Base-by-base conservation (phyloP, 2,113 vertebrate genomes). In the Peromyscus californicus region DNA sequence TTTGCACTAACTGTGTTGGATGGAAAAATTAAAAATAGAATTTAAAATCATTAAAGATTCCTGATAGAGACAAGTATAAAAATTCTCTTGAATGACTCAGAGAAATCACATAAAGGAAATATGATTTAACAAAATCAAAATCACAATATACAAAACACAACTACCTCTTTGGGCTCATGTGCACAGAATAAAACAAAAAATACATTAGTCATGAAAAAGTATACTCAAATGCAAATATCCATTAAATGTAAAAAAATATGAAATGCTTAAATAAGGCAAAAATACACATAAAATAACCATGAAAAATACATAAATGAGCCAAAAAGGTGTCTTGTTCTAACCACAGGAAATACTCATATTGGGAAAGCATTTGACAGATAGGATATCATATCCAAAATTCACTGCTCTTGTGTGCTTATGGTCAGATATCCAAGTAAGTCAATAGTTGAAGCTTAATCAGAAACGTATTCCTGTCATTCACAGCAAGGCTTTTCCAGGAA, bases 231-330 rank as follows among this genome's bases (percentile, higher is more conserved):
- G 42, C 7, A 75, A 42, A 39, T n/a, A 12, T 48, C n/a, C 48
- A 78, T 59, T 61, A 92, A 67, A 72, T 74, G 86, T n/a, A 93
- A 91, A 90, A 7, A 89, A 82, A 82, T 33, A 91, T 29, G 16
- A 84, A 24, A 82, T 93, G 86, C 39, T 63, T 42, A 39, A 42
- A 10, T 69, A 76, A 63, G 92, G 82, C 7, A 59, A 19, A 57
- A 80, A 31, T 33, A 65, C 9, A 85, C 16, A 91, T 61, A 85
- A 94, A 93, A 65, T 75, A 63, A 89, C 2, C 42, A 45, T 33
- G 11, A 69, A 96, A 97, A 80, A 69, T 57, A 10, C 24, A 78
- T n/a, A 93, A 85, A 89, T 3, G 22, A 91, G 26, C 12, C 29
- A 69, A 26, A 67, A 67, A 8, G 88, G 89, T 42, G 6, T 80